Evolutionary conservation across 37 sponge, comb jelly and placozoan species (phyloP).

Genomic region (Hexactinellida sp.): DNA sequence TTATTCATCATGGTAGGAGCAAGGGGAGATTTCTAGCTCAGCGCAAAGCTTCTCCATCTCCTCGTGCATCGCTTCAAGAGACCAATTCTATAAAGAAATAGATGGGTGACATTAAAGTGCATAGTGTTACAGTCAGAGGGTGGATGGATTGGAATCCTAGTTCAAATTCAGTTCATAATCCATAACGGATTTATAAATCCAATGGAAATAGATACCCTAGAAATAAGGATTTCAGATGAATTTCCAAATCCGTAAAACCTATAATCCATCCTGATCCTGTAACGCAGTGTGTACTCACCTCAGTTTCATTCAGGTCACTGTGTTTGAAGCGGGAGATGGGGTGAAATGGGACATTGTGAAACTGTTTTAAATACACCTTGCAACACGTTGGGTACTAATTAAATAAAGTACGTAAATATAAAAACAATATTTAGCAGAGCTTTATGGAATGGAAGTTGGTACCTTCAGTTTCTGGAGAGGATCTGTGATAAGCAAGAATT

Average conservation of each 20-base stretch:
- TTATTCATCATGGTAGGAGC: not conserved
- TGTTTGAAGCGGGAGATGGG: slow-evolving; percentile 45
- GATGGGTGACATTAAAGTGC: not conserved
- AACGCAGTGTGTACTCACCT: slow-evolving; percentile 53
- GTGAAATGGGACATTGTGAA: slow-evolving; percentile 44
- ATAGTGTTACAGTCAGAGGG: not conserved
- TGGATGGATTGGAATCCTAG: no score
- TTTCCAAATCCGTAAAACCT: no score
- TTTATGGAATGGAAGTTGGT: not conserved
- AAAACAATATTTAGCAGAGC: not conserved
- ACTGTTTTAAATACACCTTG: slow-evolving; percentile 44
- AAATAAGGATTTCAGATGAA: no score
- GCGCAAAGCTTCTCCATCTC: not conserved
- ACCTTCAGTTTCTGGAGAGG: not conserved
- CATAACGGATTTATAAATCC: no score
- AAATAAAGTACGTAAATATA: not conserved
- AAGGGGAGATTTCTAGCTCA: not conserved
- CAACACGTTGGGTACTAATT: slow-evolving; percentile 61
- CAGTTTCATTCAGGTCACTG: slow-evolving; percentile 45
- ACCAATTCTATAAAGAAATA: not conserved
- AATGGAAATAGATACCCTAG: no score
- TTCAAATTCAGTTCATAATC: no score
- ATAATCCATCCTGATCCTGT: no score
- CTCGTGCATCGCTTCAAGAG: not conserved
- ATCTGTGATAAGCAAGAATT: slow-evolving; percentile 20